Percentiles rank a stretch among this genome's conserved stretches.
phyloP scores from a whole-genome alignment of 2,888 invertebrate genomes.

The Chloroclysta siterata region DNA sequence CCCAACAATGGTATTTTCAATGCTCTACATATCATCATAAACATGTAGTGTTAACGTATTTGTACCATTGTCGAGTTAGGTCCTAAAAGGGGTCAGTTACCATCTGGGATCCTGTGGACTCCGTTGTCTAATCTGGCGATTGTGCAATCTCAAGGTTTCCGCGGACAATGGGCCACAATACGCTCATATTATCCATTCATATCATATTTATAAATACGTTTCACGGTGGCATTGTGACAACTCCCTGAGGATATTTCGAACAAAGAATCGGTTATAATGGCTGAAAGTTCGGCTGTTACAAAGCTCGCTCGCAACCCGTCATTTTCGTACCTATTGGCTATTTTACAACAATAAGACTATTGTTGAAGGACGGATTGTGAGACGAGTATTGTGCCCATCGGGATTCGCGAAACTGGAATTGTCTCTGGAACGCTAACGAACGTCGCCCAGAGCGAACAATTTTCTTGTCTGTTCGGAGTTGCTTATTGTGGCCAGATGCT shows the following conservation, averaged over 20 bases:
- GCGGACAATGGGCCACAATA: constrained; percentile 62
- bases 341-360: constrained; percentile 81
- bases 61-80: constrained; percentile 45
- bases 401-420: constrained; percentile 82
- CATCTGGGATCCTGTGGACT: constrained; percentile 54
- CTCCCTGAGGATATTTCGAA: constrained; percentile 78
- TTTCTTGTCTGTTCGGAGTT: constrained; percentile 39
- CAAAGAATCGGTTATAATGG: constrained; percentile 78
- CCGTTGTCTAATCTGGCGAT: constrained; percentile 70
- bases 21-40: constrained; percentile 29
- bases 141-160: constrained; percentile 73
- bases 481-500: constrained; percentile 27
- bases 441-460: constrained; percentile 53
- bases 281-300: constrained; percentile 72
- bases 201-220: constrained; percentile 82
- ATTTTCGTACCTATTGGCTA: constrained; percentile 84
- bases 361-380: constrained; percentile 69
- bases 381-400: constrained; percentile 67
- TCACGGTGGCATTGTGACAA: constrained; percentile 75
- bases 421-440: constrained; percentile 76
- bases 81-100: constrained; percentile 54
- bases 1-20: constrained; percentile 28
- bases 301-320: constrained; percentile 78
- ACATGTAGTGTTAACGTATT: constrained; percentile 41
- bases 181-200: constrained; percentile 81